These are phyloP conservation scores for Branchipolynoe longqiensis DNA, from an alignment of 2,888 invertebrate genomes.

Conservation along the genomic window DNA sequence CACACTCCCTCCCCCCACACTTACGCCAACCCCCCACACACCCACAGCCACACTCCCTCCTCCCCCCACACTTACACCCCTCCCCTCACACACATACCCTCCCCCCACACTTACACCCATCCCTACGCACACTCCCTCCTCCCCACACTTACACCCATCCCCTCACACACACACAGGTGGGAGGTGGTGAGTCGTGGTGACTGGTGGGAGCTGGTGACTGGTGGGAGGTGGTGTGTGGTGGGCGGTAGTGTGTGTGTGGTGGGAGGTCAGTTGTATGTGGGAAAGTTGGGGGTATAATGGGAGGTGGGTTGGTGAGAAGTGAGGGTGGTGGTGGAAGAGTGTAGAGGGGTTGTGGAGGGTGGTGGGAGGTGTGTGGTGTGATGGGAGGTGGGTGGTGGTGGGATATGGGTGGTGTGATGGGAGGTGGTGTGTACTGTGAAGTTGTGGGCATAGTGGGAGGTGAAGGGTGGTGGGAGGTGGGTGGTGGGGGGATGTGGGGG, in stretches of 20 bases:
- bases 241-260: neutral
- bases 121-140: no score
- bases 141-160: no score
- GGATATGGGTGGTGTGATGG: neutral
- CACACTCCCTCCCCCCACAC: no score
- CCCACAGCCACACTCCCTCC: no score
- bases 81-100: no score
- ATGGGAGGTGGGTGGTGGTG: neutral
- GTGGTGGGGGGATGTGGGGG: neutral
- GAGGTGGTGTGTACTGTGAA: neutral
- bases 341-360: neutral
- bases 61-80: no score
- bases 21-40: no score
- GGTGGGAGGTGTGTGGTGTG: neutral
- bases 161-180: no score
- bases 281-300: neutral
- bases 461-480: neutral
- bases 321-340: neutral
- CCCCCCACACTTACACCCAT: no score
- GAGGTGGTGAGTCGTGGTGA: neutral
- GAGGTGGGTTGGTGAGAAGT: no score
- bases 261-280: neutral
- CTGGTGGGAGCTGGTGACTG: neutral
- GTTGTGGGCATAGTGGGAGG: neutral
- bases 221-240: neutral